Evolutionary conservation across 2,113 vertebrate species (phyloP).

Genomic region (Tor tambroides): DNA sequence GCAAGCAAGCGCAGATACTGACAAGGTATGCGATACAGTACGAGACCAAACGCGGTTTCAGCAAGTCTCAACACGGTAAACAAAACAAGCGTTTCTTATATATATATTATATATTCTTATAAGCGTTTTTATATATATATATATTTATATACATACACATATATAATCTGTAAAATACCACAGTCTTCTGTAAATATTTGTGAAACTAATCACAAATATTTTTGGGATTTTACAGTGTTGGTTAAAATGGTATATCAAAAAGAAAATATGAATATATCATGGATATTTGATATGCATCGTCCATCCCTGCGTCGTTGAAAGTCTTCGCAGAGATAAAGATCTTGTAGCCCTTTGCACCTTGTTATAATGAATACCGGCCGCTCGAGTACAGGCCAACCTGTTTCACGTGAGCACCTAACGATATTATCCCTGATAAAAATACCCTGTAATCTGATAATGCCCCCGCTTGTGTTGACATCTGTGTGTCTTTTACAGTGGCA

Average conservation of each 20-base stretch:
- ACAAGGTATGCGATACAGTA: too few species aligned
- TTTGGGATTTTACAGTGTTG: not conserved
- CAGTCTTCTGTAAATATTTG: not conserved
- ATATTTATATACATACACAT: not conserved
- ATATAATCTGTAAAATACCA: not conserved
- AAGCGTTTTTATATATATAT: too few species aligned
- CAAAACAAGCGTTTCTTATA: too few species aligned
- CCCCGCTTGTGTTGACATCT: constrained; percentile 65
- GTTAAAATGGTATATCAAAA: not conserved
- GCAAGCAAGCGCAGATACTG: too few species aligned
- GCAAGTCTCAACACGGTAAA: too few species aligned
- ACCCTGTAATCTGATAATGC: constrained; percentile 78
- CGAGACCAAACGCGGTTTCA: too few species aligned
- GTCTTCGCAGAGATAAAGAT: not conserved
- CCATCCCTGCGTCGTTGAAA: not conserved
- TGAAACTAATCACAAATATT: not conserved
- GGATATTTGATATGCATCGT: not conserved
- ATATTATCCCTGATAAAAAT: constrained; percentile 77
- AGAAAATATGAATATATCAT: not conserved
- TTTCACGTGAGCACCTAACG: constrained; percentile 66
- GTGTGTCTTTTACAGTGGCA: constrained; percentile 59
- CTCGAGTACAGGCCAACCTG: constrained; percentile 26
- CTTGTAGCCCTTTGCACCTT: constrained; percentile 3
- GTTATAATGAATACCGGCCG: not conserved
- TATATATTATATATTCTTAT: too few species aligned